phyloP scores from a whole-genome alignment of 2,113 vertebrate species.

The Panthera leo region DNA sequence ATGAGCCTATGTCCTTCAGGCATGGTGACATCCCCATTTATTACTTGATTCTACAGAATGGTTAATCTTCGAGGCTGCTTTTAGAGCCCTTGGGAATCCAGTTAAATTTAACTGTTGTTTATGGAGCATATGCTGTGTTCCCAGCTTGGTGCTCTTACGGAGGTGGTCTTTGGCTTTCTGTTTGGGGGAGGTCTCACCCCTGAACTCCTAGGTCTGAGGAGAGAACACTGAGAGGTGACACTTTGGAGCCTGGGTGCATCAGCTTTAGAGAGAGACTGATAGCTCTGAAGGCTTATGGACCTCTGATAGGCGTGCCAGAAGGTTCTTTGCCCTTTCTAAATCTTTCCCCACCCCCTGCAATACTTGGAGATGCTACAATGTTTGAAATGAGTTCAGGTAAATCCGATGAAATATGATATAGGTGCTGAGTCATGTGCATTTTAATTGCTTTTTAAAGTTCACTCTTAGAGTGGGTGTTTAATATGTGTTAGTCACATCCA shows the following conservation, averaged over 20 bases:
- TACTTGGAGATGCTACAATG: background rate
- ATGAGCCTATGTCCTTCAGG: background rate
- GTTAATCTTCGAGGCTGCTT: background rate
- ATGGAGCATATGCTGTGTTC: background rate
- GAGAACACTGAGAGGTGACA: background rate
- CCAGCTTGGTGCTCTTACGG: background rate
- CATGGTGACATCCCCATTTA: background rate
- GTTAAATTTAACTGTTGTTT: background rate
- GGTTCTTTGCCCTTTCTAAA: background rate
- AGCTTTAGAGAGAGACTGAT: background rate
- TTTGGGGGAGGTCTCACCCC: background rate
- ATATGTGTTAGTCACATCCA: background rate
- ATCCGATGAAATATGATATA: background rate
- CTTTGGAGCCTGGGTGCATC: background rate
- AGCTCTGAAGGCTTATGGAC: background rate
- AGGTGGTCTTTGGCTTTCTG: background rate
- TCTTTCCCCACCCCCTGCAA: rapidly evolving
- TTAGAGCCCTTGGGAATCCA: background rate
- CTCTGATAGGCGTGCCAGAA: background rate
- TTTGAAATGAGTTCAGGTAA: background rate
- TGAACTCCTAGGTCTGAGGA: background rate
- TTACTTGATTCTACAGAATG: background rate
- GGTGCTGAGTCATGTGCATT: background rate
- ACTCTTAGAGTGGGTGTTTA: background rate
- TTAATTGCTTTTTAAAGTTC: background rate